Conservation (phyloP, 2,113 vertebrate species). For the Podiceps cristatus region DNA sequence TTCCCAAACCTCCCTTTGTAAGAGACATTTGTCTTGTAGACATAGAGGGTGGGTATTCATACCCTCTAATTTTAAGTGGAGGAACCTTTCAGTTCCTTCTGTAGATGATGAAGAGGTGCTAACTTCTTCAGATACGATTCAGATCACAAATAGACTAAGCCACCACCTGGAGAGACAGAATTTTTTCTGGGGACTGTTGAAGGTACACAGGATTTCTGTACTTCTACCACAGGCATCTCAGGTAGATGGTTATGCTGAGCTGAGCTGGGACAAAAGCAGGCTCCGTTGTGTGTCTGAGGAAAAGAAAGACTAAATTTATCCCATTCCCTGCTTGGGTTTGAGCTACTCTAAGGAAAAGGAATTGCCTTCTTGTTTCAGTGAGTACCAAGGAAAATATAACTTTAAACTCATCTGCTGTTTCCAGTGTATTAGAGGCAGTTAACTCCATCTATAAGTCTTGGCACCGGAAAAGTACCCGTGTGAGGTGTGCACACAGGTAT, state of each 20-base stretch:
- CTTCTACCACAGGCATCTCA: background rate
- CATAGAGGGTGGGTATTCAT: background rate
- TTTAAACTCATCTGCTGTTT: background rate
- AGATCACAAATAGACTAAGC: background rate
- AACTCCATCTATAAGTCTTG: background rate
- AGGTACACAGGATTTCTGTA: background rate
- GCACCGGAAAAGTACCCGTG: background rate
- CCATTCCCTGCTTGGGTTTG: background rate
- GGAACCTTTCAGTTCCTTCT: background rate
- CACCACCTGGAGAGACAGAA: background rate
- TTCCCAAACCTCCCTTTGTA: background rate
- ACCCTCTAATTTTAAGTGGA: background rate
- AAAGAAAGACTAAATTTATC: background rate
- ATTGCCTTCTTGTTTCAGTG: background rate
- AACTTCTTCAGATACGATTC: background rate
- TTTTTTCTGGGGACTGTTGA: background rate
- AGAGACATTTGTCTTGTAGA: background rate
- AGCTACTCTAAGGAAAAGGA: background rate
- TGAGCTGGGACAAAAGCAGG: background rate
- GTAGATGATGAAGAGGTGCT: background rate
- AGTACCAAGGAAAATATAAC: background rate
- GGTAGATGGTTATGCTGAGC: background rate
- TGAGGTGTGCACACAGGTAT: background rate
- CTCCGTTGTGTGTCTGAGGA: background rate
- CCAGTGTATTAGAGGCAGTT: background rate